These are phyloP conservation scores for Drosophila anomelani DNA, from an alignment of 2,888 invertebrate species.

Conservation along the genomic window DNA sequence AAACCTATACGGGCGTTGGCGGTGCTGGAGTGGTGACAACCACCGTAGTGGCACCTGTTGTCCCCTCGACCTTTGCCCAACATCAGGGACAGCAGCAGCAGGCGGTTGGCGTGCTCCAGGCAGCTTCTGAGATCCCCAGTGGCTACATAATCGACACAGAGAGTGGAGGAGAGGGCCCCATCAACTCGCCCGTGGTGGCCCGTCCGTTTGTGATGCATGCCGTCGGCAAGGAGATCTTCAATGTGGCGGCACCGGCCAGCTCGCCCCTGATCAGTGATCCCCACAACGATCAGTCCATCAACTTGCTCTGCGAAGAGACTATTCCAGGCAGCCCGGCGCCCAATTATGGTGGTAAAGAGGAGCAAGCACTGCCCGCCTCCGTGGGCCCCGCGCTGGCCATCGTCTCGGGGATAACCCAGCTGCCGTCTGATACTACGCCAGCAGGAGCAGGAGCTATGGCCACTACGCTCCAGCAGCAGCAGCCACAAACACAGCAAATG, in stretches of 20 bases:
- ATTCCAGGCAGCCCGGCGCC: slow-evolving; percentile 95
- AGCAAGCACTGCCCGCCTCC: not conserved
- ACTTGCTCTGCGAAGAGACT: slow-evolving; percentile 94
- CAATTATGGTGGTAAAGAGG: slow-evolving; percentile 82
- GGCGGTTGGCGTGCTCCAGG: not conserved
- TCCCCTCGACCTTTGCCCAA: not conserved
- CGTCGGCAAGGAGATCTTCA: slow-evolving; percentile 41
- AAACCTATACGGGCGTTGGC: slow-evolving; percentile 23
- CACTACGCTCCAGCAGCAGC: not conserved
- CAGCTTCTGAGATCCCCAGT: slow-evolving; percentile 1
- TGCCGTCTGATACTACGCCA: slow-evolving; percentile 48
- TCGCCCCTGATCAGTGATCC: slow-evolving; percentile 71
- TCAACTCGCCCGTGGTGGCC: slow-evolving; percentile 19
- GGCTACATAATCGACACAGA: slow-evolving; percentile 12
- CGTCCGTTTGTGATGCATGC: slow-evolving; percentile 54
- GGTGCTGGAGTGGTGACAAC: not conserved
- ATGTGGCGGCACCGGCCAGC: slow-evolving; percentile 48
- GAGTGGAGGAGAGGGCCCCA: slow-evolving; percentile 2
- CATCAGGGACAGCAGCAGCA: slow-evolving; percentile 20
- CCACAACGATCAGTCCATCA: slow-evolving; percentile 87
- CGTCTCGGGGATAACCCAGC: slow-evolving; percentile 30
- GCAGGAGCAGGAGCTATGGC: slow-evolving; percentile 2
- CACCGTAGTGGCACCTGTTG: slow-evolving; percentile 30
- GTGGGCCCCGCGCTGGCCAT: slow-evolving; percentile 17
- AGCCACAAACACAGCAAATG: not conserved